Evolutionary conservation across 2,888 invertebrate species (phyloP).

Genomic region (Andricus curvator): DNA sequence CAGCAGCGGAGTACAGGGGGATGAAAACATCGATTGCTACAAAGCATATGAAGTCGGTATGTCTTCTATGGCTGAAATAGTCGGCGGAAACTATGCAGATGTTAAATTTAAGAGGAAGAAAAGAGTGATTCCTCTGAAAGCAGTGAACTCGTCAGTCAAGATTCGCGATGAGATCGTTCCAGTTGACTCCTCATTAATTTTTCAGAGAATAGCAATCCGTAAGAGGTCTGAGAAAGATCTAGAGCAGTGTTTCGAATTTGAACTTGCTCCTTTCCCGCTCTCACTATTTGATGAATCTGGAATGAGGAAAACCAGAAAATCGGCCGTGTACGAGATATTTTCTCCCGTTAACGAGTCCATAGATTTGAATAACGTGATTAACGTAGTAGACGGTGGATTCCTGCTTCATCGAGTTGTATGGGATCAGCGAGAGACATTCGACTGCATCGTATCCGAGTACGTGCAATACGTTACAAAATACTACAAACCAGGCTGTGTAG

Average conservation of each 20-base stretch:
- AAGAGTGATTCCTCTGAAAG: neutral
- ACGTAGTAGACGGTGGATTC: no score
- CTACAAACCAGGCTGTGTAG: no score
- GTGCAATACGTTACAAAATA: no score
- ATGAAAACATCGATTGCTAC: neutral
- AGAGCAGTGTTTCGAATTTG: slow-evolving; percentile 53
- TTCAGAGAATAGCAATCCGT: slow-evolving; percentile 52
- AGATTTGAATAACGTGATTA: no score
- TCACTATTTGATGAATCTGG: slow-evolving; percentile 58
- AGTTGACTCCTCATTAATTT: slow-evolving; percentile 48
- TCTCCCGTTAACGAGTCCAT: no score
- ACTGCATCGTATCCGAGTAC: no score
- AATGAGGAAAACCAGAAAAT: slow-evolving; percentile 53
- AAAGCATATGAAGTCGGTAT: no score
- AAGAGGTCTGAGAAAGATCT: slow-evolving; percentile 52
- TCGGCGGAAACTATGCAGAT: neutral
- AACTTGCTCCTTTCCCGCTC: slow-evolving; percentile 55
- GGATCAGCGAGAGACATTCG: no score
- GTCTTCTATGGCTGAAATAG: no score
- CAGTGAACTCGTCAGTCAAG: neutral
- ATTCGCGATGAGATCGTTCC: slow-evolving; percentile 4
- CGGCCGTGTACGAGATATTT: no score
- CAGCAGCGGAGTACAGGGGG: neutral
- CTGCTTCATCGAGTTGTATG: no score
- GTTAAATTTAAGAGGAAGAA: neutral